Evolutionary conservation across 2,888 invertebrate species (phyloP).

Genomic region (Belgica antarctica): DNA sequence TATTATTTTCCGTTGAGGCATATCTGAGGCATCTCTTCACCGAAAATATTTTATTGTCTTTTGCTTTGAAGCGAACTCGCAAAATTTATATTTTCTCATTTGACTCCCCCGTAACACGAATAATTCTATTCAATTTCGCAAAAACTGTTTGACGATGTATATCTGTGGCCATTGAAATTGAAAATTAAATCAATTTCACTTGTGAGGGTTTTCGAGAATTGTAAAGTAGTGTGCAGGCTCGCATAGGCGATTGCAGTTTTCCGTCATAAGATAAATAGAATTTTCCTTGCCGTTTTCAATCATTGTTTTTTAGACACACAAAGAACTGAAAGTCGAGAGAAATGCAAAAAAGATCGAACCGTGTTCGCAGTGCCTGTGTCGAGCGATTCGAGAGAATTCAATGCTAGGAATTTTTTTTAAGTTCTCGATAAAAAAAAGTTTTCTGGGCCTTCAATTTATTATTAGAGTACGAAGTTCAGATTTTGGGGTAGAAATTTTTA

Average conservation of each 20-base stretch:
- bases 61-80: background rate
- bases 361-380: background rate
- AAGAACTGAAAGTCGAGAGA: background rate
- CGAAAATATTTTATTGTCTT: constrained; percentile 43
- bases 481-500: background rate
- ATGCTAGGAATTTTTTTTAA: constrained; percentile 5
- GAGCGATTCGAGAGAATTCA: background rate
- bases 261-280: constrained; percentile 10
- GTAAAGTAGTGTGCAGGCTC: background rate
- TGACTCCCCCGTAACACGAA: background rate
- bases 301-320: background rate
- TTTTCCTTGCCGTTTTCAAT: constrained; percentile 12
- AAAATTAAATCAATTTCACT: constrained; percentile 42
- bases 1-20: constrained; percentile 23
- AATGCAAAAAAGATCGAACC: constrained; percentile 4
- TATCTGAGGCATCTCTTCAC: constrained; percentile 25
- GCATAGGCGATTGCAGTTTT: constrained; percentile 28
- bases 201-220: background rate
- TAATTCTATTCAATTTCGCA: constrained; percentile 42
- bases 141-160: constrained; percentile 42
- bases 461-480: background rate
- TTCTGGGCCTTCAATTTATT: background rate
- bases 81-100: constrained; percentile 18
- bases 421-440: background rate
- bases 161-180: constrained; percentile 36